Base-by-base conservation (phyloP, 2,888 invertebrate species). In the Empis stercorea region DNA sequence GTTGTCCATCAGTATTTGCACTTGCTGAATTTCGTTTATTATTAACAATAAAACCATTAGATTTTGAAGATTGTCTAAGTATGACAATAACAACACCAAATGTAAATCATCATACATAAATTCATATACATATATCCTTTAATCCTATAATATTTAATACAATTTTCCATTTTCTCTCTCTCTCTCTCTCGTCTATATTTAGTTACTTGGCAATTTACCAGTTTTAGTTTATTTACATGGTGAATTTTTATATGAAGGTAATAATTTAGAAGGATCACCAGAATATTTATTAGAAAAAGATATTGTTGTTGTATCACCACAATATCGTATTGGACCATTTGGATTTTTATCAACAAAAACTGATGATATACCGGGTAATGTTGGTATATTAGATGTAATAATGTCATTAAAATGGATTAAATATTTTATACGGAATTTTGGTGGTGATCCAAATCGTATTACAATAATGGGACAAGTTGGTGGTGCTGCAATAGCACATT, bases 381-480 rank as follows among this genome's bases (percentile, higher is more conserved):
- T 71, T 46, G 76, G 73, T 1, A 63, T 76, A 7, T 59, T 73
- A 43, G 76, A 76, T 53, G 66, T 72, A 30, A 61, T 73, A 32
- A 51, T 71, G 45, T 74, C 74, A 0, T 56, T 76, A 43, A 59
- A 71, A 44, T 76, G 72, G 71, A 63, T 70, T 7, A 64, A 70
- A 43, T 64, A 73, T 53, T 64, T 64, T 16, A 72, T 75, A n/a
- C 55, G 57, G 27, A 54, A 61, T 47, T 76, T 76, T 52, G 73
- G 75, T 10, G 76, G 76, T 1, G 71, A 76, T 58, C 62, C 71
- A 1, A 51, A 52, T 11, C 60, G 58, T 20, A 66, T 76, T 0
- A 76, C 76, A 1, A 58, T 76, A 11, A 69, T 72, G 32, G 76
- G 76, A 0, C 73, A 76, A 55, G 74, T 74, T 52, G 73, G 75